A percentile compares a stretch with the other conserved stretches of the same genome.
phyloP scores from a whole-genome alignment of 2,113 vertebrate species.

The Meles meles region DNA sequence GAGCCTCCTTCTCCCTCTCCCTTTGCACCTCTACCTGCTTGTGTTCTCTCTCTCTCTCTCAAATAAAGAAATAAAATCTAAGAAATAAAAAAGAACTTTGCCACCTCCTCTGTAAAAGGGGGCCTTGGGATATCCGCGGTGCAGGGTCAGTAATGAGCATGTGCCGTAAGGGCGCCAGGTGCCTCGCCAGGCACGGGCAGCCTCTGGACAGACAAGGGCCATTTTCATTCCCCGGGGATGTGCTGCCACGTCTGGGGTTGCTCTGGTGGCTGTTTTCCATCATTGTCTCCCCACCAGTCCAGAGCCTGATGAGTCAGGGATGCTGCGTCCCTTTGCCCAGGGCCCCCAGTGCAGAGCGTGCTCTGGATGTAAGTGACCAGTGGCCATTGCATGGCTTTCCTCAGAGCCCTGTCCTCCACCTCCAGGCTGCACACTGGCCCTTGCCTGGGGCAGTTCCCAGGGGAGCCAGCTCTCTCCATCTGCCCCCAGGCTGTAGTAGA shows the following conservation, averaged over 20 bases:
- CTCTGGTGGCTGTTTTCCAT: not conserved
- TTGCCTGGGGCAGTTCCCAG: not conserved
- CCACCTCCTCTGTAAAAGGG: not conserved
- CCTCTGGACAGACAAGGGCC: accelerated
- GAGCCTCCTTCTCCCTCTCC: not conserved
- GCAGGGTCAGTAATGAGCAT: not conserved
- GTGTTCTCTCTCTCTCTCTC: not conserved
- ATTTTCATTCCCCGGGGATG: too few relatives aligned
- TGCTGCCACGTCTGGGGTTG: not conserved
- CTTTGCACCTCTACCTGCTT: not conserved
- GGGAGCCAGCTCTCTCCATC: not conserved
- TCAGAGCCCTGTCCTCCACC: not conserved
- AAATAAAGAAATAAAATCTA: not conserved
- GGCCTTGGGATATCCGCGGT: not conserved
- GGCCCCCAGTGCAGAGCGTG: not conserved
- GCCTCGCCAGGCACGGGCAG: accelerated
- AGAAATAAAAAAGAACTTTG: not conserved
- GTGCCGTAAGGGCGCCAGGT: accelerated
- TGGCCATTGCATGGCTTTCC: not conserved
- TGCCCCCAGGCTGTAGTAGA: accelerated
- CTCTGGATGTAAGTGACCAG: not conserved
- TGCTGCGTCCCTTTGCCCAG: not conserved
- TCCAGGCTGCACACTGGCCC: not conserved
- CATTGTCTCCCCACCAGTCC: not conserved
- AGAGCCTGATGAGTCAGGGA: not conserved